Evolutionary conservation across 2,797 vertebrate species (phyloP).

Genomic region (Pseudocheirus occidentalis): DNA sequence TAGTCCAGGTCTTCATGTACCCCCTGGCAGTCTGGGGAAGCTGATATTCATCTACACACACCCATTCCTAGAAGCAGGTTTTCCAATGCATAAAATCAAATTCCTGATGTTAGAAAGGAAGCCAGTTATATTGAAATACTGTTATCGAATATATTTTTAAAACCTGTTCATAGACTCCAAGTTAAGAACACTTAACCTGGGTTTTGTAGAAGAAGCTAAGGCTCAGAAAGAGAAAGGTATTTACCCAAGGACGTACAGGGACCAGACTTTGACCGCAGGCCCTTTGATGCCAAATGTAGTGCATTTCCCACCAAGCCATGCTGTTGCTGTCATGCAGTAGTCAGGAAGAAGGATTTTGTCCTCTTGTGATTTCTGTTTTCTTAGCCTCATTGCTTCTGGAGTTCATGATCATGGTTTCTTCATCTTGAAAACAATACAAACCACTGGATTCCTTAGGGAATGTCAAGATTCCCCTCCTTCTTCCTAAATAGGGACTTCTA

Average conservation of each 20-base stretch:
- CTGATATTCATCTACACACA: neutral
- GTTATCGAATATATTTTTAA: neutral
- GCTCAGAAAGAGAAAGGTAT: neutral
- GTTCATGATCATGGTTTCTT: neutral
- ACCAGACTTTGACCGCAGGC: neutral
- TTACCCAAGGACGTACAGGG: neutral
- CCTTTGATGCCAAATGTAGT: neutral
- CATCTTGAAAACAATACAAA: neutral
- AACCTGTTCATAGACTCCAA: neutral
- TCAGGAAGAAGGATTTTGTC: neutral
- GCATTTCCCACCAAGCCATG: neutral
- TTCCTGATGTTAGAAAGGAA: neutral
- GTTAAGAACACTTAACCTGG: neutral
- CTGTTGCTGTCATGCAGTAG: neutral
- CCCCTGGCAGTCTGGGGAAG: neutral
- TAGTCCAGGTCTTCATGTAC: neutral
- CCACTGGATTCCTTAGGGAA: neutral
- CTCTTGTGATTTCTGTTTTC: neutral
- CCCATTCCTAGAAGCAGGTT: neutral
- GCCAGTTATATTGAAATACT: neutral
- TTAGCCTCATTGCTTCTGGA: neutral
- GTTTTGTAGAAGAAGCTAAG: neutral
- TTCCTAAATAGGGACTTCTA: neutral
- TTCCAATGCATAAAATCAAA: neutral
- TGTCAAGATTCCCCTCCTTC: neutral